Base-by-base conservation (phyloP, 2,797 vertebrate species). In the Acropternis orthonyx region DNA sequence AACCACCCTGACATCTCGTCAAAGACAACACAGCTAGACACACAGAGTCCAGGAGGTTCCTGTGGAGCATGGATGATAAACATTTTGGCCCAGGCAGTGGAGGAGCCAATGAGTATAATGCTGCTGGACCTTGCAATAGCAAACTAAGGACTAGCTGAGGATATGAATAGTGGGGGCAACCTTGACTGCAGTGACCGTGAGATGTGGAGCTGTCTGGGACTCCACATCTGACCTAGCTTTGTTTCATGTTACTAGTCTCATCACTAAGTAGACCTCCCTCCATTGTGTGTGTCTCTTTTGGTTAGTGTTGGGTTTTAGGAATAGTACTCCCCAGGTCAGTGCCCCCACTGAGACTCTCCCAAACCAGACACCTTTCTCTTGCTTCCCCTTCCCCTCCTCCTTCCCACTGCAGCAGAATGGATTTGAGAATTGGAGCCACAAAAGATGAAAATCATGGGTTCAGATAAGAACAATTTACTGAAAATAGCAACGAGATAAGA, bases 261-360 rank as follows among this genome's bases (percentile, higher is more conserved):
- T 46, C 23, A 46, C 32, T 41, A 34, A 32, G 16, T 12, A 55
- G 18, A n/a, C 8, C 3, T 80, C 9, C 23, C 22, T 76, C 26
- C 19, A 30, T 36, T 62, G 5, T 2, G 0, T 62, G 5, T 2
- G 0, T 32, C 32, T 69, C 27, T 65, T 59, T 54, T 65, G 6
- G 4, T 59, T n/a, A 30, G 4, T 5, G 2, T 22, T 32, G 14
- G 27, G 21, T 21, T 74, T 77, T 41, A 54, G 30, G 14, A 61
- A 20, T 41, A 8, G 12, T 61, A 43, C 34, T 48, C 34, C 36
- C 34, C 18, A 41, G 5, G 12, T 27, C 54, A 54, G 30, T 46
- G 46, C 54, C 43, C 13, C 10, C 23, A n/a, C 16, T 41, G 59
- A 51, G 23, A 51, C 27, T 51, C 27, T 66, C 27, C 30, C 14